Evolutionary conservation across 2,888 invertebrate species (phyloP).

Genomic region (Leucophora obtusa): DNA sequence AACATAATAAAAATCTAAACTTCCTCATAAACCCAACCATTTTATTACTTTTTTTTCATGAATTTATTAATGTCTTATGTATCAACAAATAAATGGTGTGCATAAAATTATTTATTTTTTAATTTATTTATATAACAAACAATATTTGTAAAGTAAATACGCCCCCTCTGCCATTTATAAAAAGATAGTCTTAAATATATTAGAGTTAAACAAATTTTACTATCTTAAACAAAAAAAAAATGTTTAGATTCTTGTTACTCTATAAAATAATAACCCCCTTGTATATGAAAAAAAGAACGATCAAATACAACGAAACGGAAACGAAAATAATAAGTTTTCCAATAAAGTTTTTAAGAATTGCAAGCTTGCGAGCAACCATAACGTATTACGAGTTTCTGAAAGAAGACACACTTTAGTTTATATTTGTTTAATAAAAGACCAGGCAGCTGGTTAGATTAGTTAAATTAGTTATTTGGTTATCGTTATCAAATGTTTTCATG

Average conservation of each 20-base stretch:
- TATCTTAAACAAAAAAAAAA: background rate
- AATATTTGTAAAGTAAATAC: constrained; percentile 42
- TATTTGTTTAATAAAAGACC: too few species aligned
- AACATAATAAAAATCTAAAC: too few species aligned
- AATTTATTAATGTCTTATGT: too few species aligned
- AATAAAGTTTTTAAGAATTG: constrained; percentile 3
- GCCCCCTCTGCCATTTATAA: constrained; percentile 27
- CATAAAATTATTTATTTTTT: background rate
- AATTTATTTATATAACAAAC: background rate
- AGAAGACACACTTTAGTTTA: too few species aligned
- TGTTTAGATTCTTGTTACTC: background rate
- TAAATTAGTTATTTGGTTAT: too few species aligned
- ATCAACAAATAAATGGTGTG: background rate
- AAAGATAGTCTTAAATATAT: background rate
- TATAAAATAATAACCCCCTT: background rate
- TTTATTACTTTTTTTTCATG: too few species aligned
- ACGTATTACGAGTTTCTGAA: too few species aligned
- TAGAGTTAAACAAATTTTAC: background rate
- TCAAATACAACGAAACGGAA: constrained; percentile 6
- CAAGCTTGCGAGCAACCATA: background rate
- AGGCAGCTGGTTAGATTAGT: too few species aligned
- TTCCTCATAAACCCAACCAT: too few species aligned
- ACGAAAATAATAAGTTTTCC: constrained; percentile 6
- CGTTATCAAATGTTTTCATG: too few species aligned
- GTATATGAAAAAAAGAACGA: background rate